phyloP scores from a whole-genome alignment of 35 echinoderm and acorn worm genomes.

The Acanthaster planci region DNA sequence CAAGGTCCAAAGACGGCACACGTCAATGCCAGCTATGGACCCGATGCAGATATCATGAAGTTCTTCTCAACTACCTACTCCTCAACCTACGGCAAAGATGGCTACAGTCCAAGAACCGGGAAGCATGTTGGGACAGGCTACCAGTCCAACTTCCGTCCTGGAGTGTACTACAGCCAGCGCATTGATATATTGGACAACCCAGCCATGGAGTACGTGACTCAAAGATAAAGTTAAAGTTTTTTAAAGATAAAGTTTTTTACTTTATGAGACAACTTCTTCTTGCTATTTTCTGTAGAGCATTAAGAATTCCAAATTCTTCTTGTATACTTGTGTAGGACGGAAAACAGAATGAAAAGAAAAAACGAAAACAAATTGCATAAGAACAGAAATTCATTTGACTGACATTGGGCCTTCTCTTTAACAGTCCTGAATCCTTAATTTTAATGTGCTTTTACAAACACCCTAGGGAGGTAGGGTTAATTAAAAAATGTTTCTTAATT shows the following conservation, averaged over 20 bases:
- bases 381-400: too few species aligned
- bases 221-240: not conserved
- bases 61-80: conserved; percentile 92
- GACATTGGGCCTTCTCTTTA: too few species aligned
- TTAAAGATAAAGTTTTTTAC: not conserved
- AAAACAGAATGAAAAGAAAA: too few species aligned
- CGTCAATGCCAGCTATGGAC: conserved; percentile 82
- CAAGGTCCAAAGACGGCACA: conserved; percentile 80
- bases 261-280: too few species aligned
- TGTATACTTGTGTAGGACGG: too few species aligned
- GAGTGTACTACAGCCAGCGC: conserved; percentile 92
- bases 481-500: too few species aligned
- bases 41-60: conserved; percentile 96
- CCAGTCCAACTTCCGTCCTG: conserved; percentile 95
- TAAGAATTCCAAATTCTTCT: too few species aligned
- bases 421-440: too few species aligned
- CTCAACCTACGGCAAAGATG: conserved; percentile 70
- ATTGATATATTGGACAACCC: conserved; percentile 89
- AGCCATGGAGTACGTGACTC: conserved; percentile 79
- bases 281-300: too few species aligned
- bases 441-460: too few species aligned
- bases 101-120: conserved; percentile 59
- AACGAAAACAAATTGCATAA: too few species aligned
- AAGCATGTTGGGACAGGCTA: conserved; percentile 98
- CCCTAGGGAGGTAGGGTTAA: too few species aligned